These are phyloP conservation scores for Luffia ferchaultella DNA, from an alignment of 2,888 invertebrate species.

Conservation along the genomic window DNA sequence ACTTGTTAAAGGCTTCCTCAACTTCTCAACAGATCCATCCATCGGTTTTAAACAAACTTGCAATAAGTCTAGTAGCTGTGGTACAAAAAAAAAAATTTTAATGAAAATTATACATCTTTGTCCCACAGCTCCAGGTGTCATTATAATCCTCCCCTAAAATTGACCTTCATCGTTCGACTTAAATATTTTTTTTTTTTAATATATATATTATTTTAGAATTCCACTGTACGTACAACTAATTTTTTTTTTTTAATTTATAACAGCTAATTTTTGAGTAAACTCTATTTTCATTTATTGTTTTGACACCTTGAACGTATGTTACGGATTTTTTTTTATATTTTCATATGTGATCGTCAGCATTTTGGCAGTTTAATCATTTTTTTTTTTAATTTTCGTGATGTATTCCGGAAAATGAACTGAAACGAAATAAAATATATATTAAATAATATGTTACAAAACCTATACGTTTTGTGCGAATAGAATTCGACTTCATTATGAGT, in stretches of 20 bases:
- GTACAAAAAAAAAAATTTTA: background rate
- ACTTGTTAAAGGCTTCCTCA: too few relatives aligned
- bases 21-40: background rate
- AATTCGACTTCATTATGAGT: slow-evolving; percentile 43
- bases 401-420: background rate
- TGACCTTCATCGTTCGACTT: slow-evolving; percentile 30
- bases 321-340: slow-evolving; percentile 15
- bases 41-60: background rate
- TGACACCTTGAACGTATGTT: slow-evolving; percentile 26
- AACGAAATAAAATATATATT: background rate
- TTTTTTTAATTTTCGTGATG: slow-evolving; percentile 9
- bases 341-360: slow-evolving; percentile 12
- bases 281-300: slow-evolving; percentile 15
- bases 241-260: slow-evolving; percentile 14
- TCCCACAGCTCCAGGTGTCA: background rate
- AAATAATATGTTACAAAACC: slow-evolving; percentile 15
- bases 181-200: slow-evolving; percentile 21
- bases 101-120: background rate
- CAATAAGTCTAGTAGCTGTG: background rate
- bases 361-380: slow-evolving; percentile 45
- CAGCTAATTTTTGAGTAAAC: slow-evolving; percentile 16
- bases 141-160: slow-evolving; percentile 33
- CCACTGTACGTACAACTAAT: slow-evolving; percentile 17
- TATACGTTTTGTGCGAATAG: slow-evolving; percentile 55
- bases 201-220: slow-evolving; percentile 53